phyloP scores from a whole-genome alignment of 2,888 invertebrate species.

The Eupithecia tripunctaria region DNA sequence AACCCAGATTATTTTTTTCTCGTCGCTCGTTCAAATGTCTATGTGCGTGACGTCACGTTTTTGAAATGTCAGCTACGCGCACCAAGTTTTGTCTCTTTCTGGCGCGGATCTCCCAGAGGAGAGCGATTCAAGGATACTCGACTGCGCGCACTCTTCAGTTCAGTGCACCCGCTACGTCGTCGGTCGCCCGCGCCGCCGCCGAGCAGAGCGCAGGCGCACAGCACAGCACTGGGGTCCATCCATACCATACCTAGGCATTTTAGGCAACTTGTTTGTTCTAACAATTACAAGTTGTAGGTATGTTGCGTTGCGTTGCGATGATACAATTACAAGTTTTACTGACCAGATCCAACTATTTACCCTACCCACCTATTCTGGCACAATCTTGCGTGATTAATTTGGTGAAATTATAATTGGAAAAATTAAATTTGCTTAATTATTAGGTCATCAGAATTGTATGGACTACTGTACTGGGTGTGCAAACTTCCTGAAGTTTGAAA shows the following conservation, averaged over 20 bases:
- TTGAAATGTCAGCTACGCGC: conserved; percentile 69
- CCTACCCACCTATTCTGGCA: neutral
- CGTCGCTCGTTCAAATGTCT: conserved; percentile 37
- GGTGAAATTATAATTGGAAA: neutral
- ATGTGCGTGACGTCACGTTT: conserved; percentile 68
- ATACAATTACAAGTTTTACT: no score
- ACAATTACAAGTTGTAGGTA: no score
- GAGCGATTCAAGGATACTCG: conserved; percentile 73
- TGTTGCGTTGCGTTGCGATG: no score
- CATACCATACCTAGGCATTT: neutral
- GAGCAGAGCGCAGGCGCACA: no score
- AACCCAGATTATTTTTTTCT: neutral
- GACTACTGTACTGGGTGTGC: no score
- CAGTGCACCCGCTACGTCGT: conserved; percentile 70
- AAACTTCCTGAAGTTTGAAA: neutral
- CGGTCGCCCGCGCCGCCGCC: no score
- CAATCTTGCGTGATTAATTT: neutral
- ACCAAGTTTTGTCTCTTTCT: conserved; percentile 61
- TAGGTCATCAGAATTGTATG: no score
- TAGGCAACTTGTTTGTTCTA: neutral
- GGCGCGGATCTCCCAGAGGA: conserved; percentile 67
- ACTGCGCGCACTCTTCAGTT: conserved; percentile 72
- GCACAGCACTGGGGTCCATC: no score
- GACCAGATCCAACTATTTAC: neutral
- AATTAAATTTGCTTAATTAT: neutral